phyloP scores from a whole-genome alignment of 2,797 vertebrate species.

The Geotrypetes seraphini region DNA sequence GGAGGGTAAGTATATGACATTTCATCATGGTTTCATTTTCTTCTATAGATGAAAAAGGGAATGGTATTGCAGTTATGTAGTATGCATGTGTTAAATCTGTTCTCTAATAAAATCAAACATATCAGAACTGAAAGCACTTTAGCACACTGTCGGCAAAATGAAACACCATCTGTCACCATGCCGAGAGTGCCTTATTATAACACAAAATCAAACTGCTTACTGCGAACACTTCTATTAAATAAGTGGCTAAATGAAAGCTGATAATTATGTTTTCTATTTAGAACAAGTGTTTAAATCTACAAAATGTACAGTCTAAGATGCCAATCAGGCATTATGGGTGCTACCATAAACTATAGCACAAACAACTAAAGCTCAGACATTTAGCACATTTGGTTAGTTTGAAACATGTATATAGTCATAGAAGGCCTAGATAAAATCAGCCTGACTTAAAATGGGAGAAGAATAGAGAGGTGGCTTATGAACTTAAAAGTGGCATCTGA shows the following conservation, averaged over 20 bases:
- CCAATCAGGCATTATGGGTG: constrained; percentile 49
- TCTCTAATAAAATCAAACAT: constrained; percentile 98
- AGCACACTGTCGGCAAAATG: constrained; percentile 79
- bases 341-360: constrained; percentile 24
- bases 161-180: constrained; percentile 90
- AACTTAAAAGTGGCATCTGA: too few species aligned
- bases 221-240: constrained; percentile 61
- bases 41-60: constrained; percentile 95
- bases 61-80: constrained; percentile 89
- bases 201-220: constrained; percentile 68
- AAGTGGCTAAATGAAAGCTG: constrained; percentile 62
- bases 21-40: constrained; percentile 99
- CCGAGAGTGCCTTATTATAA: constrained; percentile 81
- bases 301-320: constrained; percentile 48
- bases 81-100: constrained; percentile 97
- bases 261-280: constrained; percentile 70
- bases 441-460: too few species aligned
- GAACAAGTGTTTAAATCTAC: constrained; percentile 57
- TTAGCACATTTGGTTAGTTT: constrained; percentile 25
- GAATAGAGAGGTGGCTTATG: too few species aligned
- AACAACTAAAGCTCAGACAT: constrained; percentile 32
- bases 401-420: constrained; percentile 17
- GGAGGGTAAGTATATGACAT: constrained; percentile 98
- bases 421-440: constrained; percentile 29
- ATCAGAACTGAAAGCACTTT: constrained; percentile 88